Conservation (phyloP, 30 jellyfish, hydroid and myxozoan genomes). For the Morbakka virulenta region DNA sequence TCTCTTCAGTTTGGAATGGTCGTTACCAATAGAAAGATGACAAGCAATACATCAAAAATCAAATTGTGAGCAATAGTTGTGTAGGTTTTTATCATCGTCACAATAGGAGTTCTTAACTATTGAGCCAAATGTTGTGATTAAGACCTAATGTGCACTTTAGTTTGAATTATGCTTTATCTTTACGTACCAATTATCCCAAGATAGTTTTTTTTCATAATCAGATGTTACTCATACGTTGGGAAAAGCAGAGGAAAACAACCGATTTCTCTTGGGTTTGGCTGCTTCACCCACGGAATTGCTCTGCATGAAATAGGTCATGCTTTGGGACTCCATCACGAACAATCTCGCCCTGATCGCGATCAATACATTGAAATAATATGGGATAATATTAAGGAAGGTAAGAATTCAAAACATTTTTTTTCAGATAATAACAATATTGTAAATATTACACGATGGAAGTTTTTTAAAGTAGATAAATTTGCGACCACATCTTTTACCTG, state of each 20-base stretch:
- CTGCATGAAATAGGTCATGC: constrained; percentile 95
- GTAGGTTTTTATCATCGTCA: no score
- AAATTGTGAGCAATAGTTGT: no score
- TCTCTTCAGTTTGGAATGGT: no score
- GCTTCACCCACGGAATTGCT: constrained; percentile 78
- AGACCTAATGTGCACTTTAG: no score
- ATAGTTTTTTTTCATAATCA: not conserved
- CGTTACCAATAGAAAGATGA: no score
- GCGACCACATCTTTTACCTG: no score
- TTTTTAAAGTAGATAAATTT: no score
- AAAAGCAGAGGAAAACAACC: constrained; percentile 75
- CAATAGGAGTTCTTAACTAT: no score
- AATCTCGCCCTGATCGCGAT: constrained; percentile 92
- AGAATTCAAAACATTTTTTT: not conserved
- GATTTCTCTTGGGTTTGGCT: constrained; percentile 83
- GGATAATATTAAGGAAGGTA: constrained; percentile 78
- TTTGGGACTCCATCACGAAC: constrained; percentile 82
- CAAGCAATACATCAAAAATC: no score
- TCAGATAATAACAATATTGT: not conserved
- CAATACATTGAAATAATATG: constrained; percentile 68
- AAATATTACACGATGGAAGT: not conserved
- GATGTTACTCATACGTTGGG: constrained; percentile 94
- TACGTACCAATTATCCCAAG: not conserved
- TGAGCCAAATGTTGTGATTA: no score
- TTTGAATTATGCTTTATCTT: no score